Percentiles rank a stretch among this genome's conserved stretches.
These are phyloP conservation scores for Pomatostomus ruficeps DNA, from an alignment of 2,113 vertebrate genomes.

Conservation along the genomic window DNA sequence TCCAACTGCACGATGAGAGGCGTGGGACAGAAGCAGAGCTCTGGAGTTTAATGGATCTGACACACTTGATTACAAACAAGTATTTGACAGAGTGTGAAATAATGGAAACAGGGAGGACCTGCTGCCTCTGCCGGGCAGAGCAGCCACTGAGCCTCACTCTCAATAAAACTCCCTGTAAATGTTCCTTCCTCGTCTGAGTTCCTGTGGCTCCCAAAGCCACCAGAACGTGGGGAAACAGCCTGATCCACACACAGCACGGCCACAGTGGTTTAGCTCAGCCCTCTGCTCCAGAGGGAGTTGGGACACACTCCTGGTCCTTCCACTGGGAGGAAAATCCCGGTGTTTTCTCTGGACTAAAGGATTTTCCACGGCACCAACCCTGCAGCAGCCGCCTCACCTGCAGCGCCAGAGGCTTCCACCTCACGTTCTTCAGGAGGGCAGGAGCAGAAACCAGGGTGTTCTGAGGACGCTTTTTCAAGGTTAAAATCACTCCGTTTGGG, in stretches of 20 bases:
- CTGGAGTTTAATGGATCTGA: background rate
- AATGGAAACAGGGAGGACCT: background rate
- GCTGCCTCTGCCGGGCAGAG: background rate
- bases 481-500: conserved; percentile 86
- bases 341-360: background rate
- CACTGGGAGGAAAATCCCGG: background rate
- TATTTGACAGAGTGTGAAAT: background rate
- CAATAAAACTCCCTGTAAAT: background rate
- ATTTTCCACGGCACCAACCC: background rate
- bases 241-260: background rate
- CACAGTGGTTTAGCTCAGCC: background rate
- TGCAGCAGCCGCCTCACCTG: conserved; percentile 73
- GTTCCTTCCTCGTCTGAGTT: background rate
- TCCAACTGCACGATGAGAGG: background rate
- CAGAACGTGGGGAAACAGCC: background rate
- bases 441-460: conserved; percentile 86
- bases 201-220: background rate
- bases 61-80: background rate
- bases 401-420: conserved; percentile 86
- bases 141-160: background rate
- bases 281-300: background rate
- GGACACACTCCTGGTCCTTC: background rate
- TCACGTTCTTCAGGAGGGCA: conserved; percentile 85
- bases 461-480: conserved; percentile 87
- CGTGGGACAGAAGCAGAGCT: background rate